Base-by-base conservation (phyloP, 1,140 invertebrate genomes). In the Sogatella furcifera region DNA sequence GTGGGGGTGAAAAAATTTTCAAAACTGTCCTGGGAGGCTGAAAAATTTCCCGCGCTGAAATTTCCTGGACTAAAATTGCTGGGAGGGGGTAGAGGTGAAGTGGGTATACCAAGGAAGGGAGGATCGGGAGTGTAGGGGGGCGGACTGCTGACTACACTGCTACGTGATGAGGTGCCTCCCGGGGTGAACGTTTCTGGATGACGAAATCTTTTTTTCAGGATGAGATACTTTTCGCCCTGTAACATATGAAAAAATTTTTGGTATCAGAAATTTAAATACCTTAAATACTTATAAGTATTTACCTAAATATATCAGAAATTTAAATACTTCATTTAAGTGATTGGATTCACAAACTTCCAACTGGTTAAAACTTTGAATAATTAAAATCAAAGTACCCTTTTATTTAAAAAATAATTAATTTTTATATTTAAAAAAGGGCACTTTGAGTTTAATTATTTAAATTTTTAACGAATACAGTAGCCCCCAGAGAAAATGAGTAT, bases 221-320 rank as follows among this genome's bases (percentile, higher is more conserved):
- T 84, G 44, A 95, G 73, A 74, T 84, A 90, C 72, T 93, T 94
- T 69, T 90, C 88, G 60, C 86, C 87, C 74, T 81, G 64, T 52
- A 69, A 64, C 41, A 57, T 67, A 69, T 49, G 65, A 55, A 66
- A 42, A 38, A 56, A 38, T 38, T 38, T 3, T 38, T 38, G 9
- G 24, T 28, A 28, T 6, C 24, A 28, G 6, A 28, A 28, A 28
- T 28, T 28, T 28, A 6, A 28, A 6, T n/a, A n/a, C n/a, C n/a
- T n/a, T n/a, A n/a, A n/a, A n/a, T n/a, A n/a, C n/a, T n/a, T n/a
- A n/a, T n/a, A n/a, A n/a, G n/a, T n/a, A n/a, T n/a, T n/a, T n/a
- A n/a, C n/a, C n/a, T n/a, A n/a, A n/a, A n/a, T n/a, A n/a, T n/a
- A n/a, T n/a, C n/a, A n/a, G n/a, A n/a, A n/a, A n/a, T n/a, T n/a